Percentiles rank a stretch among this genome's conserved stretches.
These are phyloP conservation scores for Ursus arctos DNA, from an alignment of 2,113 vertebrate genomes.

Conservation along the genomic window DNA sequence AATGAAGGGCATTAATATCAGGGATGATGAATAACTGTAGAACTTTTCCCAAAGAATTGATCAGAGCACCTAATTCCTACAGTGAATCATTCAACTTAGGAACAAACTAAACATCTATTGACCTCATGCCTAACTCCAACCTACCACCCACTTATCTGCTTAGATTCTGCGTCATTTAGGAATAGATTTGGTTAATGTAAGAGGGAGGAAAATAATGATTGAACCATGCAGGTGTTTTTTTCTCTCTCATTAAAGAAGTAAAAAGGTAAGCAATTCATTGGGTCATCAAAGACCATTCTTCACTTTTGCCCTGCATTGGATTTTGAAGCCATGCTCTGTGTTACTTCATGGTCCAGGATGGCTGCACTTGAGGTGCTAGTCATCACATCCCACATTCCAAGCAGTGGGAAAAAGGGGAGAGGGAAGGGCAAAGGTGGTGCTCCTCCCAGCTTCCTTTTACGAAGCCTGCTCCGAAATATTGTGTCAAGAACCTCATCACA, in stretches of 20 bases:
- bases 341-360: background rate
- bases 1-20: background rate
- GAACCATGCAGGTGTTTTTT: background rate
- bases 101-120: background rate
- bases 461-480: background rate
- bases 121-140: background rate
- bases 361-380: background rate
- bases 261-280: background rate
- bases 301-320: background rate
- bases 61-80: background rate
- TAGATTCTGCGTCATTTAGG: background rate
- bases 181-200: background rate
- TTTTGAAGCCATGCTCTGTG: background rate
- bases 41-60: background rate
- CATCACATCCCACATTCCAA: background rate
- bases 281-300: background rate
- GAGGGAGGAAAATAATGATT: background rate
- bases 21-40: background rate
- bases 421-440: background rate
- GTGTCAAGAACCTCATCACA: background rate
- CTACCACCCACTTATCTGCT: background rate
- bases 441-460: background rate
- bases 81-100: background rate
- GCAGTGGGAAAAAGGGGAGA: background rate
- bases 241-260: background rate